Conservation (phyloP, 2,797 vertebrate species). For the Tympanoctomys barrerae region DNA sequence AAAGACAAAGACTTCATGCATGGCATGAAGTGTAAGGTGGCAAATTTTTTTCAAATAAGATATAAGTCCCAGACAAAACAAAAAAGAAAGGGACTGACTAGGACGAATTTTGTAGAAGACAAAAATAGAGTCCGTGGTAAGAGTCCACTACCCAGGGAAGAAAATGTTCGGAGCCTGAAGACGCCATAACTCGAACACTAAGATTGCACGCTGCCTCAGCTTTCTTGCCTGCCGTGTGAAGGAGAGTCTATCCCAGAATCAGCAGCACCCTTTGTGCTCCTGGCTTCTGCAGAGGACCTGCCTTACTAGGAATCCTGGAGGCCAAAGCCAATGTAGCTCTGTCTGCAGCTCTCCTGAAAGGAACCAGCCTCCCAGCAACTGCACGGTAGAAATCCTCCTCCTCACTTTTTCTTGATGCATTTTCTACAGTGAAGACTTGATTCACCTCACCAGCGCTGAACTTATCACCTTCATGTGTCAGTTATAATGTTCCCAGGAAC, state of each 20-base stretch:
- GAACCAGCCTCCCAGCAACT: neutral
- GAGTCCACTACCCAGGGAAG: neutral
- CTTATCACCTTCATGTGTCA: neutral
- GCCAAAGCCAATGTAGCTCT: neutral
- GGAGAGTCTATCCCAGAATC: neutral
- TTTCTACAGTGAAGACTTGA: neutral
- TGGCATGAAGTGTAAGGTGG: neutral
- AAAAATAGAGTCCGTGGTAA: neutral
- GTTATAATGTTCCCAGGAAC: neutral
- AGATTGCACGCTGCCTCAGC: neutral
- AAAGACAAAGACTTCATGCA: neutral
- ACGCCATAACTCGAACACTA: neutral
- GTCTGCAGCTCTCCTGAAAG: neutral
- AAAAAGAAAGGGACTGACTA: neutral
- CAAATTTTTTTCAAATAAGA: neutral
- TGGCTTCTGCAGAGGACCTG: neutral
- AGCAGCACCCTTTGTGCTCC: neutral
- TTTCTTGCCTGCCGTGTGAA: neutral
- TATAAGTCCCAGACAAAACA: neutral
- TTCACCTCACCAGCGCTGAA: neutral
- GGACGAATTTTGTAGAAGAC: neutral
- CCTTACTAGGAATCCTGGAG: neutral
- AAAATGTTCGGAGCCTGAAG: neutral
- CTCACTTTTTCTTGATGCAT: neutral
- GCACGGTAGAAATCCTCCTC: rapidly evolving